Conservation (phyloP, 2,797 vertebrate genomes). For the Tarsius wallacei region DNA sequence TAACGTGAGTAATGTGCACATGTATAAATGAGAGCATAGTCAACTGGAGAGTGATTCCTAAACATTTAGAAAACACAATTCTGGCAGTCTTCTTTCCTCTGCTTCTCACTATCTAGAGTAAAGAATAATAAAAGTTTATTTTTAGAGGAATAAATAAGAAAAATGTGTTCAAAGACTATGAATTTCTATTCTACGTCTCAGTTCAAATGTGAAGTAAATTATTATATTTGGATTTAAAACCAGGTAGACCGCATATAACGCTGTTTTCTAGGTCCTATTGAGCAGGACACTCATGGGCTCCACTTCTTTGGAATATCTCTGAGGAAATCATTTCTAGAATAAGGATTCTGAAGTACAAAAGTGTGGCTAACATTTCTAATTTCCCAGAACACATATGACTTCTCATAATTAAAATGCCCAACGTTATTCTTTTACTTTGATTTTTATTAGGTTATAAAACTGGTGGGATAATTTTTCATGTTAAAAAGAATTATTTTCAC, state of each 20-base stretch:
- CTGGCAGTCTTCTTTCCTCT: not conserved
- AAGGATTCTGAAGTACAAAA: not conserved
- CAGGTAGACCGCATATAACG: not conserved
- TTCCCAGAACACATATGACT: conserved; percentile 69
- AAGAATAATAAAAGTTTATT: not conserved
- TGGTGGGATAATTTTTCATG: conserved; percentile 68
- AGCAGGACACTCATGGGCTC: not conserved
- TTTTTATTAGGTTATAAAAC: conserved; percentile 83
- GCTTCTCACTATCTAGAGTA: not conserved
- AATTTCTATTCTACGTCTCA: not conserved
- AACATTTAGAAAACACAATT: not conserved
- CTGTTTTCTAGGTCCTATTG: not conserved
- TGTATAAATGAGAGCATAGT: not conserved
- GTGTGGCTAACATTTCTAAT: not conserved
- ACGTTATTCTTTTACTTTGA: conserved; percentile 72
- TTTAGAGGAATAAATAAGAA: not conserved
- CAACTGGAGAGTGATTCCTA: not conserved
- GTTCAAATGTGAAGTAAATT: not conserved
- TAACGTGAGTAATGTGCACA: not conserved
- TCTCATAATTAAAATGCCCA: conserved; percentile 72
- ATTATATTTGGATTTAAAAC: conserved; percentile 9
- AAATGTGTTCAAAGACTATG: not conserved
- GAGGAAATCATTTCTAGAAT: not conserved
- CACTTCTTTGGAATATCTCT: not conserved
- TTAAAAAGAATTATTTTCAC: conserved; percentile 77